Base-by-base conservation (phyloP, 2,113 vertebrate species). In the Macquaria australasica region DNA sequence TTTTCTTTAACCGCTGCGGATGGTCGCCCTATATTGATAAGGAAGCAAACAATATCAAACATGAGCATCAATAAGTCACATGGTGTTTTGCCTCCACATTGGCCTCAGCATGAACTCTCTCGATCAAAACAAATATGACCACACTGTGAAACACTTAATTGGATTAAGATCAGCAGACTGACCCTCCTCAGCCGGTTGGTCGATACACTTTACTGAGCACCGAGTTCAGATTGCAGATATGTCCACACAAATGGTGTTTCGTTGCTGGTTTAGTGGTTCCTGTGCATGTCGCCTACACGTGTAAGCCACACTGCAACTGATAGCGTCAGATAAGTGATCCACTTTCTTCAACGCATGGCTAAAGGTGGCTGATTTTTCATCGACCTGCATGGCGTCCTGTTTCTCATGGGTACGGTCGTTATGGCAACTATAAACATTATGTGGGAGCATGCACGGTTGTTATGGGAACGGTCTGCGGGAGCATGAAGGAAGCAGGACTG, bases 361-460 rank as follows among this genome's bases (percentile, higher is more conserved):
- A 16, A 34, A 45, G 41, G 60, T 39, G 66, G 50, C 5, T 12
- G 41, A 39, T 58, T 56, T 71, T 56, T 56, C 76, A 23, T 69
- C 25, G 11, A 18, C 34, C 45, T 12, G 48, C 48, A 16, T 8
- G 79, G 87, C 73, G 71, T 87, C 79, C 77, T 37, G 77, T 82
- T 86, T 76, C 87, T 86, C 64, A 34, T 70, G 37, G 86, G 20
- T 2, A 43, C 81, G 3, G 93, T 90, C 89, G 91, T 73, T 51
- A 83, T 89, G 82, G 92, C 64, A 84, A 93, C 90, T 34, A 23
- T 69, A 91, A 93, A 93, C 90, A 90, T 28, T 43, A 0, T 34
- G 82, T n/a, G 25, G 70, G 70, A 81, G 90, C 77, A 79, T 87
- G 87, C 72, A 72, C 55, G 10, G 93, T 92, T 79, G 90, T 79